A percentile compares a stretch with the other conserved stretches of the same genome.
Conservation (phyloP, 2,888 invertebrate species). For the Erpobdella octoculata region DNA sequence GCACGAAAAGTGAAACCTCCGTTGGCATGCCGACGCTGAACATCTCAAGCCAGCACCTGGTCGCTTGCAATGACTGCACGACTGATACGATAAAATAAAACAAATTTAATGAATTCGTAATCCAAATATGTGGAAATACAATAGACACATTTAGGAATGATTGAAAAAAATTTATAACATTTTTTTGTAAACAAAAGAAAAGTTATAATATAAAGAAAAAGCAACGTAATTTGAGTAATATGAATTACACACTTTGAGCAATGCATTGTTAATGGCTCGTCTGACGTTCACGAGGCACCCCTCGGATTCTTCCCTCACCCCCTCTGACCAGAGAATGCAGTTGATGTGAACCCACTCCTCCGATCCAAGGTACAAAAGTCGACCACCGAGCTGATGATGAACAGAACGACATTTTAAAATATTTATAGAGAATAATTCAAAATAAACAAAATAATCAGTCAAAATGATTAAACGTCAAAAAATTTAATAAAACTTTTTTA, state of each 20-base stretch:
- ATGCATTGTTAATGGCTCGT: background rate
- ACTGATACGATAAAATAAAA: background rate
- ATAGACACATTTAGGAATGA: background rate
- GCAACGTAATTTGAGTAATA: background rate
- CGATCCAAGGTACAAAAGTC: conserved; percentile 79
- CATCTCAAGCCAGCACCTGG: conserved; percentile 8
- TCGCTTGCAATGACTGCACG: conserved; percentile 1
- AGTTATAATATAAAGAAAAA: background rate
- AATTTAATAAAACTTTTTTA: too few species aligned
- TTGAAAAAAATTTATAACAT: background rate
- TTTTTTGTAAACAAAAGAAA: background rate
- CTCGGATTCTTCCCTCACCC: background rate
- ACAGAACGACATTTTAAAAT: too few species aligned
- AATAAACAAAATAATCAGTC: too few species aligned
- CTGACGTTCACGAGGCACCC: conserved; percentile 8
- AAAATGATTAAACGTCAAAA: too few species aligned
- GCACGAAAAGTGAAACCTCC: conserved; percentile 6
- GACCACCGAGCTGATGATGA: conserved; percentile 58
- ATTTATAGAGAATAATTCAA: too few species aligned
- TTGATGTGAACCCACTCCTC: conserved; percentile 91
- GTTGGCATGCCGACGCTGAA: background rate
- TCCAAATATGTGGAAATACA: background rate
- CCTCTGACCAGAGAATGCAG: conserved; percentile 72
- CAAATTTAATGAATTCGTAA: background rate
- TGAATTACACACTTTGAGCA: background rate